Percentiles rank a stretch among this genome's conserved stretches.
Conservation (phyloP, 2,113 vertebrate genomes). For the Cheirogaleus medius region DNA sequence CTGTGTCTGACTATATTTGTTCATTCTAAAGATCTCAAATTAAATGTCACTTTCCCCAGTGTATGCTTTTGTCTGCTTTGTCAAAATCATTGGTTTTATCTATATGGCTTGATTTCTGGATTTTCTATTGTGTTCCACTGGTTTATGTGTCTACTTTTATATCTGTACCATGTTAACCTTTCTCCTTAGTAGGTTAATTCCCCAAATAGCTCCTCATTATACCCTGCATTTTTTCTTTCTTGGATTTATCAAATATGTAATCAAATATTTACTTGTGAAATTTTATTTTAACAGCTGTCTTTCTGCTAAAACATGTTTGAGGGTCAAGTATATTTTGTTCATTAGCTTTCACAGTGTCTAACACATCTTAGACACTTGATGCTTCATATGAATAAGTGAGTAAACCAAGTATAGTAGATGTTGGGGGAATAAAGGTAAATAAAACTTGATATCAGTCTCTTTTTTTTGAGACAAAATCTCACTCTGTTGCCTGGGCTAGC, state of each 20-base stretch:
- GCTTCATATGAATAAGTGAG: neutral
- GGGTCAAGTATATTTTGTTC: neutral
- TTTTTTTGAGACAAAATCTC: too few relatives aligned
- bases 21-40: neutral
- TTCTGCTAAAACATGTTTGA: neutral
- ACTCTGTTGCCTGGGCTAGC: too few relatives aligned
- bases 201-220: neutral
- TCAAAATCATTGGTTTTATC: too few relatives aligned
- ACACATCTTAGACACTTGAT: neutral
- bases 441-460: neutral
- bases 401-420: neutral
- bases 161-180: neutral
- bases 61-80: too few relatives aligned
- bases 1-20: neutral
- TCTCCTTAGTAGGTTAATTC: neutral
- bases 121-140: too few relatives aligned
- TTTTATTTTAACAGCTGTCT: neutral
- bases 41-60: neutral
- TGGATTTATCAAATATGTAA: neutral
- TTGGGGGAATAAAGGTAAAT: neutral
- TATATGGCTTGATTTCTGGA: too few relatives aligned
- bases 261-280: neutral
- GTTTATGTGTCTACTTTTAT: neutral
- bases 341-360: neutral
- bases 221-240: neutral